Base-by-base conservation (phyloP, 2,113 vertebrate species). In the Pithys albifrons region DNA sequence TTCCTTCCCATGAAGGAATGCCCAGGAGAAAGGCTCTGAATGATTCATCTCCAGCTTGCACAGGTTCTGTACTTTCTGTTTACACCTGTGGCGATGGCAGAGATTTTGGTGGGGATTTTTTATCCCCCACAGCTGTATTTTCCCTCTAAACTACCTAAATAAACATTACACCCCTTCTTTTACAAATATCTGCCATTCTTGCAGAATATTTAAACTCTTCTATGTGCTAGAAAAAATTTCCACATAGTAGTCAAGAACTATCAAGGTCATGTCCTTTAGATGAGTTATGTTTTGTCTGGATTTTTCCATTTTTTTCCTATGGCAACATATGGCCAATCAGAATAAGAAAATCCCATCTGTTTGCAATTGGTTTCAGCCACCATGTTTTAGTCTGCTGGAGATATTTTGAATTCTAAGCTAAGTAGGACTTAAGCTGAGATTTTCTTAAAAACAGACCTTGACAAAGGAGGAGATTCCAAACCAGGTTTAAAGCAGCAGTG, bases 281-380 rank as follows among this genome's bases (percentile, higher is more conserved):
- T 95, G 91, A 95, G 65, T 96, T 95, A 96, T 88, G 90, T 95
- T 97, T 96, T 91, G 94, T 95, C 90, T 79, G 86, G 81, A 96
- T 90, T 96, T 85, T 87, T 89, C 85, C 23, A 41, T 91, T 95
- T 96, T 94, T 96, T 97, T 93, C 69, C 93, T 93, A 69, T 75
- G 80, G 95, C 43, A 96, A 95, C 96, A 97, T 88, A 91, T 95
- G 94, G 96, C 86, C 80, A 88, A 95, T 95, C 86, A 89, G 95
- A 97, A 90, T 25, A 92, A 89, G 84, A 91, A 95, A 92, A 85
- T 78, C 79, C 93, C 95, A 97, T 97, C 95, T 97, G 95, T 95
- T 96, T 97, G 94, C 81, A 95, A 96, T 97, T 97, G 95, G 55
- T 83, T 92, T 81, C 72, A 94, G 91, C 95, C 85, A 94, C 92